A percentile compares a stretch with the other conserved stretches of the same genome.
Evolutionary conservation across 2,113 vertebrate genomes (phyloP).

Genomic region (Callopanchax toddi): DNA sequence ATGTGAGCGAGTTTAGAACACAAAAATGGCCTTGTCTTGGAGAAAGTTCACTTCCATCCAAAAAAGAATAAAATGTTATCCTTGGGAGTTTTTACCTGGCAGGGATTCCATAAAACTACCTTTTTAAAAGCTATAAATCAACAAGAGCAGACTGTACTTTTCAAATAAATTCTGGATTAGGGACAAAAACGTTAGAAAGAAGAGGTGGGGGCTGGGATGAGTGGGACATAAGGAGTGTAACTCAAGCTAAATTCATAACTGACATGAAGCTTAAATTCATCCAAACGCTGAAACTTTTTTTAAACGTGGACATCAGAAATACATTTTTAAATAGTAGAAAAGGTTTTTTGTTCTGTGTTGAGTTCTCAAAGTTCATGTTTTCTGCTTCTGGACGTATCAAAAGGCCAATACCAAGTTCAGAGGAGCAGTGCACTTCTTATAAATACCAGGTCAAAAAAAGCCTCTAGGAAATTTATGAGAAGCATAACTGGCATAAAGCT

Average conservation of each 20-base stretch:
- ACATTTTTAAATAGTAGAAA: too few relatives aligned
- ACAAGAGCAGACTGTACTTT: constrained; percentile 61
- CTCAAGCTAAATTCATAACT: constrained; percentile 37
- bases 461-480: too few relatives aligned
- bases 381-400: too few relatives aligned
- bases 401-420: too few relatives aligned
- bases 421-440: too few relatives aligned
- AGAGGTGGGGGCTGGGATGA: constrained; percentile 1
- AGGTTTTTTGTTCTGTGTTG: too few relatives aligned
- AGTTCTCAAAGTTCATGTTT: too few relatives aligned
- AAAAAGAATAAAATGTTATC: constrained; percentile 47
- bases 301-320: too few relatives aligned
- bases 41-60: constrained; percentile 43
- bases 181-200: neutral
- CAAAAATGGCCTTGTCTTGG: constrained; percentile 61
- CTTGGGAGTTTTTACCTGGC: constrained; percentile 65
- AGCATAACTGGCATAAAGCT: too few relatives aligned
- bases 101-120: constrained; percentile 60
- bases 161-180: constrained; percentile 69
- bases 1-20: constrained; percentile 36
- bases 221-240: constrained; percentile 21
- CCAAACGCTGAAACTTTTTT: too few relatives aligned
- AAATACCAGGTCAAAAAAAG: too few relatives aligned
- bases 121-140: constrained; percentile 71
- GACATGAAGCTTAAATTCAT: constrained; percentile 29